Evolutionary conservation across 2,113 vertebrate genomes (phyloP), one percentile per base, ranked within the genome.

Genomic region (Pangasianodon hypophthalmus): DNA sequence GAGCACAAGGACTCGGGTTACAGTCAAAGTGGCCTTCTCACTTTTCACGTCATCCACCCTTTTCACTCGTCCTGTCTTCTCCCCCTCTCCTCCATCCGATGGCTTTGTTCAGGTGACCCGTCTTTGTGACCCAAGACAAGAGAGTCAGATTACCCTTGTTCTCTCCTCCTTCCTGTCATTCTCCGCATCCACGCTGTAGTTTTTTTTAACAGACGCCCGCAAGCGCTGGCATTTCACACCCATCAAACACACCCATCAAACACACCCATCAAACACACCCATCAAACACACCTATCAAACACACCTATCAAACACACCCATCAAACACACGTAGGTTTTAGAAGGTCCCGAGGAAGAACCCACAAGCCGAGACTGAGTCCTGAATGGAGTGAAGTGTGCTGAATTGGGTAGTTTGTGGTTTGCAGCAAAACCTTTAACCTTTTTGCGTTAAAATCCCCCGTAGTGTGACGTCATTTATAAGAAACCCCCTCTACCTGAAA

Each of bases 1-100:
- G 94, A 95, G 87, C 1, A 44, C 87, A 77, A 85, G 75, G 93
- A 94, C 93, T 96, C 95, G 62, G 94, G 95, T 96, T 96, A 95
- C 96, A 94, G 88, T 95, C 91, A 87, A 90, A 94, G 92, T 93
- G 93, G 92, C 93, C 93, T 86, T 94, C 94, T 96, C 95, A 93
- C 90, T 95, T 96, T 96, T 95, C 93, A 90, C 87, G 87, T 88
- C 91, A 92, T 93, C 93, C 92, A 94, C 92, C 90, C 92, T 95
- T 95, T 95, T 95, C 94, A 88, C n/a, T 71, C 86, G 56, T 32
- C 62, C 44, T 56, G 87, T 93, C 71, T 90, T 73, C 60, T 5
- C 13, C n/a, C 89, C 91, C 92, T 94, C 94, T 95, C 94, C 93
- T 91, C 91, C 87, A 82, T 86, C 92, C 90, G 91, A 44, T 84